Base-by-base conservation (phyloP, 2,888 invertebrate genomes). In the Dexiosoma caninum region DNA sequence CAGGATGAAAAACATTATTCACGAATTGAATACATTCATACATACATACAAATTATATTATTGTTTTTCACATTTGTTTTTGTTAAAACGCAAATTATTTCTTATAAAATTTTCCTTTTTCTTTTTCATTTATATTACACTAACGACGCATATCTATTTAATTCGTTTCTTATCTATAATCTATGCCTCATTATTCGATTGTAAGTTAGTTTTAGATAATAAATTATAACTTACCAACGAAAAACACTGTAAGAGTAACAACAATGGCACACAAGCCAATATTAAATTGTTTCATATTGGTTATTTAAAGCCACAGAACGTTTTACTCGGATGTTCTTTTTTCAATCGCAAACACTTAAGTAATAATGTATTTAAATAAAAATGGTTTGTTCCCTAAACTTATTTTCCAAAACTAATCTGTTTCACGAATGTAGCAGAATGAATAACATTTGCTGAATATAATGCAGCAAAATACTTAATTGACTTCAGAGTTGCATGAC, bases 231-330 rank as follows among this genome's bases (percentile, higher is more conserved):
- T 90, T 85, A 91, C 91, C 91, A 87, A 89, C 91, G 87, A 89
- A 89, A 82, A 23, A 6, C 23, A 90, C 83, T 40, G 60, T 40
- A 82, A 90, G 84, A 88, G 91, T 89, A 86, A 89, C 88, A 83
- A 91, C 83, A 83, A 90, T 85, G 88, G 91, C 90, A 89, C 90
- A 86, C 40, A 91, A 87, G 90, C 90, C 90, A 85, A 89, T 82
- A 76, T 87, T 82, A 40, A 85, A 83, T 83, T 84, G 82, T 84
- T 88, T 90, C 91, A 91, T 91, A 81, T 85, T 90, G 78, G 9
- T 40, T 4, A 21, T 57, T 49, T 35, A 42, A 14, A 19, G 40
- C 14, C 2, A 10, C 7, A 27, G 37, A 16, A 16, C 16, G 14
- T 19, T 70, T 49, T 37, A 16, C 1, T 19, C 16, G 0, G 35